These are phyloP conservation scores for Myotis myotis DNA, from an alignment of 2,797 vertebrate genomes.

Conservation along the genomic window DNA sequence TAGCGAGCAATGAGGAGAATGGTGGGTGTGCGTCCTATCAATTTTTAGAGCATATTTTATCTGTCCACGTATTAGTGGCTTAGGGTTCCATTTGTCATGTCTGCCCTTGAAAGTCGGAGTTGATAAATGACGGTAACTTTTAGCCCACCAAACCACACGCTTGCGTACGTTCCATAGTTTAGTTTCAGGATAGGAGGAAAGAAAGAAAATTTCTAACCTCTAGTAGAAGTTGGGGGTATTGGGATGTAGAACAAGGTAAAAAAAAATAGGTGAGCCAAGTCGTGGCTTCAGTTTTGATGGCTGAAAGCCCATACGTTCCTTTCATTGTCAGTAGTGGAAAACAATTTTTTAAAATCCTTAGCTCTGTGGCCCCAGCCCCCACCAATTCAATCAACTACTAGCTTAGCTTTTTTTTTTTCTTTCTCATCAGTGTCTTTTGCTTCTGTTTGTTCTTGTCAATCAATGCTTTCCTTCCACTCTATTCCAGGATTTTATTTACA, in stretches of 20 bases:
- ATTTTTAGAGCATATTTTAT: slow-evolving; percentile 61
- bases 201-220: background rate
- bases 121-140: slow-evolving; percentile 56
- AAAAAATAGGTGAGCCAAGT: background rate
- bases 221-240: rapidly evolving
- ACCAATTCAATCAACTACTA: background rate
- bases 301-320: background rate
- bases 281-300: background rate
- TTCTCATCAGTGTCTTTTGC: background rate
- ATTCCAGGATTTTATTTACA: background rate
- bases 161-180: background rate
- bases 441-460: background rate
- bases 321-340: background rate
- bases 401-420: background rate
- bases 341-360: background rate
- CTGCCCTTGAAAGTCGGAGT: slow-evolving; percentile 66
- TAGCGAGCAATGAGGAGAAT: slow-evolving; percentile 6
- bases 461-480: background rate
- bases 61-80: slow-evolving; percentile 55
- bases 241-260: background rate
- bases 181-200: background rate
- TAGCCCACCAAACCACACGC: background rate
- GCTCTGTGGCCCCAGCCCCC: background rate
- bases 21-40: background rate
- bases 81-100: slow-evolving; percentile 28